Evolutionary conservation across 2,797 vertebrate species (phyloP), one percentile per base, ranked within the genome.

Genomic region (Tadarida brasiliensis): DNA sequence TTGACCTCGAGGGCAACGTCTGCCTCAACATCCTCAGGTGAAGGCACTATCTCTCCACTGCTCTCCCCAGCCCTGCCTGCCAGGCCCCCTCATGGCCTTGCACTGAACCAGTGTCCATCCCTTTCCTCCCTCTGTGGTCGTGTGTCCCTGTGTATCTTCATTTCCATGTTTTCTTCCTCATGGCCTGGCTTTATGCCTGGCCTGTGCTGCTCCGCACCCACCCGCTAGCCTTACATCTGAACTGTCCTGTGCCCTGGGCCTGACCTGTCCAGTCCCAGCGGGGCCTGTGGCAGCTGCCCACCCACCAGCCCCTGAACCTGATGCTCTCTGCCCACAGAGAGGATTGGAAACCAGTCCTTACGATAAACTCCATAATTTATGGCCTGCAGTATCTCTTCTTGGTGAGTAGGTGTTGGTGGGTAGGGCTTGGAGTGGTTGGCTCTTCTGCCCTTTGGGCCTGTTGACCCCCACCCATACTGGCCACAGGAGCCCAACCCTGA

Each of bases 11-110:
- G 98, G 99, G 99, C 98, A 99, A 99, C 73, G 99, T 99, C 97
- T 99, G 99, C 99, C 99, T 99, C 98, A 99, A 99, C 98, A 99
- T 99, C 98, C 98, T 99, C 98, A 99, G 99, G 99, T 99, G 98
- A 95, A 97, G 84, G 65, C 80, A 3, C 30, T 7, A 11, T 3
- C 24, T 59, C 28, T 54, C 10, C 3, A 7, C 49, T 51, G 0
- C 9, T 49, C n/a, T 74, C 44, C 82, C 39, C 6, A 74, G 51
- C 49, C 65, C 56, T 71, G 24, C n/a, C 71, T 54, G 16, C 70
- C 30, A 10, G 35, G 33, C 6, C 9, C 10, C 19, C 26, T 63
- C 44, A 3, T 14, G 39, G 47, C 49, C n/a, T 57, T 70, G 47
- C 24, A 51, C 56, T 80, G 14, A 12, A 11, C 56, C 77, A 11